Evolutionary conservation across 2,113 vertebrate genomes (phyloP), one percentile per base, ranked within the genome.

Genomic region (Nansenia antarctica): DNA sequence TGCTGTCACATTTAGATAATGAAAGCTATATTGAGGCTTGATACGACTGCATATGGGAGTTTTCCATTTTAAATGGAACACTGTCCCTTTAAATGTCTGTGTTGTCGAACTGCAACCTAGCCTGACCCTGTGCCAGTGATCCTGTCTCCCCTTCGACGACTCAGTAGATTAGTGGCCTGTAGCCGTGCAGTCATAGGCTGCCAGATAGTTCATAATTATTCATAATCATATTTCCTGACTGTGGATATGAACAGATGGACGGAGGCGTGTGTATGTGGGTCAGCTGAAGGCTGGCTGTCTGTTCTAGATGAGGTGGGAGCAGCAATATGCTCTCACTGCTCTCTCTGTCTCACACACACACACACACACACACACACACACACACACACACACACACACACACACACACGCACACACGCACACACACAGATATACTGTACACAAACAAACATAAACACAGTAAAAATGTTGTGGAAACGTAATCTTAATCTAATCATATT

Each of bases 211-310:
- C 64, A 62, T 85, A 86, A 90, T 84, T 85, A 83, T 79, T 85
- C 63, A 62, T 87, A 85, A 89, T 88, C 84, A 73, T 77, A 81
- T 89, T 87, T 85, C 79, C 77, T n/a, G n/a, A 77, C 77, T 82
- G 86, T 84, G 53, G 53, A 55, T 12, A 55, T 55, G 53, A 55
- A 22, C 53, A 55, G 53, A 9, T 15, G 24, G 53, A 24, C 20
- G 24, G 53, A 24, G 53, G 20, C 22, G 87, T 87, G 79, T 75
- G 87, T 78, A 84, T 82, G 78, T 63, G 54, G 45, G 45, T 20
- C 45, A 49, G 45, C 45, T 20, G 45, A 5, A 5, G 45, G 45
- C 45, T 22, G 45, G 18, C 7, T 5, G 15, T 49, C n/a, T 6
- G n/a, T 20, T 49, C 45, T 1, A 49, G 45, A 49, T 49, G 45